Percentiles rank a stretch among this genome's conserved stretches.
These are phyloP conservation scores for Magallana nippona DNA, from an alignment of 2,888 invertebrate species.

Conservation along the genomic window DNA sequence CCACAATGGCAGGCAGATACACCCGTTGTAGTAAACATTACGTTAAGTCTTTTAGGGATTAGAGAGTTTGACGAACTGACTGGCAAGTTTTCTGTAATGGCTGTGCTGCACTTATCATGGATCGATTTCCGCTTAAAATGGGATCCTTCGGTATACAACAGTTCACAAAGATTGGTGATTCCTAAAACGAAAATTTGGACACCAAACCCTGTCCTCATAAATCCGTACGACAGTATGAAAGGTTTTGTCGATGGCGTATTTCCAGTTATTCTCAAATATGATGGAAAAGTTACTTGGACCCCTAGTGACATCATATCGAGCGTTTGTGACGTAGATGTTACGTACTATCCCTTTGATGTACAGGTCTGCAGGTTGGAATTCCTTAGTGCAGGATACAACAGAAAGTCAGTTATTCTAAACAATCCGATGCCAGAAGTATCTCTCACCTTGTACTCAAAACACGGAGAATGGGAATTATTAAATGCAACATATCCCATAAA, in stretches of 20 bases:
- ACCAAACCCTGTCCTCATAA: slow-evolving; percentile 45
- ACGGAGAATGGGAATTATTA: slow-evolving; percentile 50
- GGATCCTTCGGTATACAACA: slow-evolving; percentile 49
- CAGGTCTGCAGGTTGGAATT: slow-evolving; percentile 45
- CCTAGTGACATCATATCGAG: slow-evolving; percentile 45
- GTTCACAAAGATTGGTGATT: slow-evolving; percentile 23
- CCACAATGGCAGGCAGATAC: slow-evolving; percentile 38
- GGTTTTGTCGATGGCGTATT: slow-evolving; percentile 48
- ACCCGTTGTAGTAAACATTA: slow-evolving; percentile 48
- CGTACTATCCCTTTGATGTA: slow-evolving; percentile 52
- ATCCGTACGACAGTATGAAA: slow-evolving; percentile 45
- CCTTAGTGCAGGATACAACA: slow-evolving; percentile 44
- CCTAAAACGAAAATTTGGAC: slow-evolving; percentile 46
- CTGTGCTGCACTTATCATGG: slow-evolving; percentile 30
- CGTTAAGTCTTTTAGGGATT: slow-evolving; percentile 48
- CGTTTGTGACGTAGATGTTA: slow-evolving; percentile 50
- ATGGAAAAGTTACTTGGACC: slow-evolving; percentile 40
- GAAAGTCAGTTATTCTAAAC: slow-evolving; percentile 35
- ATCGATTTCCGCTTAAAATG: slow-evolving; percentile 49
- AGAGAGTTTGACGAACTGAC: slow-evolving; percentile 55
- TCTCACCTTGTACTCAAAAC: slow-evolving; percentile 34
- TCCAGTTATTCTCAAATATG: slow-evolving; percentile 29
- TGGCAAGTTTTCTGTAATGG: slow-evolving; percentile 49
- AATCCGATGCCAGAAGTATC: not conserved
- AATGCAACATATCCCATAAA: slow-evolving; percentile 12